These are phyloP conservation scores for Zaprionus taronus DNA, from an alignment of 1,140 invertebrate genomes.

Conservation along the genomic window DNA sequence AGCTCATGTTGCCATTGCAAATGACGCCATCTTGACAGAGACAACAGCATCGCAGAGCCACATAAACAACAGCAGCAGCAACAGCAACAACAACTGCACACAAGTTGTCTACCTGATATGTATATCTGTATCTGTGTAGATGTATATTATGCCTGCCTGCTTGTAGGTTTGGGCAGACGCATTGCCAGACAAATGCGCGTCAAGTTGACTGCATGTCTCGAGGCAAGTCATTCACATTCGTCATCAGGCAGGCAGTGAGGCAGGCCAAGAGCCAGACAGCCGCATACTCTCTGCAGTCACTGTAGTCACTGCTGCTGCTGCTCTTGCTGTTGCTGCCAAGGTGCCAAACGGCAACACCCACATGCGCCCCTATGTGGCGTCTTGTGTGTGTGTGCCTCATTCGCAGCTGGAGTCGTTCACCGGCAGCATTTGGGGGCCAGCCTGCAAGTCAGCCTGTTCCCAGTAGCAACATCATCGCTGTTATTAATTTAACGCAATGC, in stretches of 20 bases:
- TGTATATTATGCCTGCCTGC: slow-evolving; percentile 22
- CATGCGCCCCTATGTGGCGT: slow-evolving; percentile 40
- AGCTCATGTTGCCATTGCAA: slow-evolving; percentile 57
- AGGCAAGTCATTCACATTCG: slow-evolving; percentile 82
- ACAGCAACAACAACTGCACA: slow-evolving; percentile 50
- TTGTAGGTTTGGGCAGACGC: slow-evolving; percentile 67
- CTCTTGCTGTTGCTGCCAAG: slow-evolving; percentile 56
- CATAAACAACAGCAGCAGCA: slow-evolving; percentile 34
- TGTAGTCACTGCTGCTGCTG: slow-evolving; percentile 10
- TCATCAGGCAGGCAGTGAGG: slow-evolving; percentile 53
- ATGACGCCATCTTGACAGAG: slow-evolving; percentile 79
- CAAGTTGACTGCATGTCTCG: slow-evolving; percentile 82
- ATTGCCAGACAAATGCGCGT: slow-evolving; percentile 82
- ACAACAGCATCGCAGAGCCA: slow-evolving; percentile 35
- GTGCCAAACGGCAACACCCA: slow-evolving; percentile 74
- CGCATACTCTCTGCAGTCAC: slow-evolving; percentile 48
- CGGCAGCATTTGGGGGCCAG: slow-evolving; percentile 52
- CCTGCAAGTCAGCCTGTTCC: slow-evolving; percentile 31
- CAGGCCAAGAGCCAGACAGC: slow-evolving; percentile 50
- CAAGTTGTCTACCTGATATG: slow-evolving; percentile 50
- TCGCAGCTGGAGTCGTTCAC: slow-evolving; percentile 67
- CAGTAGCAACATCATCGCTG: slow-evolving; percentile 63
- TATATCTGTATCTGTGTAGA: background rate
- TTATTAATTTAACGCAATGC: slow-evolving; percentile 79
- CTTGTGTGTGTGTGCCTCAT: slow-evolving; percentile 4